Evolutionary conservation across 1,140 invertebrate genomes (phyloP), one percentile per base, ranked within the genome.

Genomic region (Orius laevigatus): DNA sequence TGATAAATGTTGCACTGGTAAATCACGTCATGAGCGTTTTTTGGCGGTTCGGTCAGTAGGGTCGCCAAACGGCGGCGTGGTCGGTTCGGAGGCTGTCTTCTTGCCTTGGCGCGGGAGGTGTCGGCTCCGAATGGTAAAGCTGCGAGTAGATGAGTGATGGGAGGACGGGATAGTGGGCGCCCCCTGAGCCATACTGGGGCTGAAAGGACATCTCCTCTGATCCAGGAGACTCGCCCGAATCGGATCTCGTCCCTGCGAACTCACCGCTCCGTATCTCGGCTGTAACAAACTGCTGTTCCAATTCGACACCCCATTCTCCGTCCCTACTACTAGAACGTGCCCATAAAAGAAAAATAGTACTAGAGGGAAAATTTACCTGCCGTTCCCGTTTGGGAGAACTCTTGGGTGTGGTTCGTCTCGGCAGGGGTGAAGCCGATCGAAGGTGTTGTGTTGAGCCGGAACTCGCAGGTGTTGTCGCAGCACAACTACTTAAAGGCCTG

Each of bases 71-170:
- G 3, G 53, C 55, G 6, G 53, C 52, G 19, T 50, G 46, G 45
- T 55, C 56, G 16, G 42, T 15, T 32, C 51, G 33, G 6, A 15
- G 19, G 42, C 49, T 50, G 43, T 55, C 55, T 14, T 36, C 49
- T 12, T 35, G 47, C 14, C 53, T 36, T 8, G 51, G 15, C 10
- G 45, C 47, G n/a, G 52, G 46, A 9, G 53, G 56, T 19, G 49
- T 51, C 44, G 48, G 47, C 77, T 45, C 43, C 12, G 76, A 76
- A 1, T 78, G 77, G 50, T 88, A 87, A 12, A 89, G 63, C 58
- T 87, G 82, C 11, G 83, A 84, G 64, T 88, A 86, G 5, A 89
- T 66, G 46, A 87, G 69, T 58, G 82, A 84, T 9, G 50, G 20
- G 48, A 0, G 75, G 77, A 50, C 10, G 57, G 46, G 35, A 55